Conservation (phyloP, 2,113 vertebrate genomes). For the Psephotus haematonotus region DNA sequence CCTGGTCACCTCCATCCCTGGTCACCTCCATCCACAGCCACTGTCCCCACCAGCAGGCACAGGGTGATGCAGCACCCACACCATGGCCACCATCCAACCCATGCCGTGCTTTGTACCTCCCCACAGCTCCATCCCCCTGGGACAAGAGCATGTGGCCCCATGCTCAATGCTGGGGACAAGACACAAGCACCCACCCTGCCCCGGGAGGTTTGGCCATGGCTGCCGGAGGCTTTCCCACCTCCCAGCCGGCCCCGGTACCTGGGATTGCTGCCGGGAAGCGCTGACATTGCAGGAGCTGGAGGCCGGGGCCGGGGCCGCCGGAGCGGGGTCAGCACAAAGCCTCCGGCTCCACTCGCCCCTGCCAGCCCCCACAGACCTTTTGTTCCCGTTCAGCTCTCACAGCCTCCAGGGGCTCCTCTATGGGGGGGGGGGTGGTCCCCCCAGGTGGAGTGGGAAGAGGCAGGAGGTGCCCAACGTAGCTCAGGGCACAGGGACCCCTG, state of each 20-base stretch:
- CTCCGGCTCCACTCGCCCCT: background rate
- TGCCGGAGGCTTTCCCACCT: background rate
- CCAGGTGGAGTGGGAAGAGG: fast-evolving
- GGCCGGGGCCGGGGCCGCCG: background rate
- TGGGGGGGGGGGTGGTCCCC: background rate
- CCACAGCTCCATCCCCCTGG: background rate
- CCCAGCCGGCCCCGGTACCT: background rate
- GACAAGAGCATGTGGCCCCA: background rate
- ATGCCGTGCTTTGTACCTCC: fast-evolving
- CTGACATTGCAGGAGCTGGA: slow-evolving; percentile 21
- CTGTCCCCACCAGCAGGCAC: background rate
- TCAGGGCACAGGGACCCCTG: background rate
- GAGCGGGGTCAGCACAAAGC: slow-evolving; percentile 40
- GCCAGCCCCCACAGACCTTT: background rate
- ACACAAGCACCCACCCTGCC: background rate
- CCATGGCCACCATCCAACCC: background rate
- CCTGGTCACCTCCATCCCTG: background rate
- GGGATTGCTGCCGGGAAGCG: slow-evolving; percentile 9
- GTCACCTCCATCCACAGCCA: background rate
- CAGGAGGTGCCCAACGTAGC: background rate
- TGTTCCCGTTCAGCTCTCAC: background rate
- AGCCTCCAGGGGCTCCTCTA: background rate
- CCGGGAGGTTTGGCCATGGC: background rate
- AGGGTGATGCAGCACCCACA: background rate
- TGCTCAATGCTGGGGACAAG: fast-evolving